Percentiles rank a stretch among this genome's conserved stretches.
These are phyloP conservation scores for Oxytorus armatus DNA, from an alignment of 2,888 invertebrate genomes.

Conservation along the genomic window DNA sequence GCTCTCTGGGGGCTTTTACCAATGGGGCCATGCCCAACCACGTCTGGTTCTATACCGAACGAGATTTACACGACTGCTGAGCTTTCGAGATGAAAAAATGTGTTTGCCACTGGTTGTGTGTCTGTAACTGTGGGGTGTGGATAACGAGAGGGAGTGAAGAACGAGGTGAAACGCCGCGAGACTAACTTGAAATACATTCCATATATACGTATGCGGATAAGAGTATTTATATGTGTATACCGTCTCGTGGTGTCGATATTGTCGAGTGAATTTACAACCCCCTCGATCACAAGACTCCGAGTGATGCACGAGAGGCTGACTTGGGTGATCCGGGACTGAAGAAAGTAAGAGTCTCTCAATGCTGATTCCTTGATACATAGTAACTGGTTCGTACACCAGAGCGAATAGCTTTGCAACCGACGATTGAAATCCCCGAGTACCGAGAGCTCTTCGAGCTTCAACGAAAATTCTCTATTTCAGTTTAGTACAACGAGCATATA, in stretches of 20 bases:
- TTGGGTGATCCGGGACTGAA: slow-evolving; percentile 60
- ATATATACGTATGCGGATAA: slow-evolving; percentile 22
- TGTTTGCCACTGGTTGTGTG: slow-evolving; percentile 32
- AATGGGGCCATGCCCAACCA: slow-evolving; percentile 22
- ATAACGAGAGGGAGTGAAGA: slow-evolving; percentile 58
- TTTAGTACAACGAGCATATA: not conserved
- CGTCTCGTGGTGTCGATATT: slow-evolving; percentile 60
- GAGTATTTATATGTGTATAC: slow-evolving; percentile 20
- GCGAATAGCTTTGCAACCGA: slow-evolving; percentile 40
- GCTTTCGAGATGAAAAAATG: slow-evolving; percentile 48
- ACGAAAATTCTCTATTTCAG: not conserved
- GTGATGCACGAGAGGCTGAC: slow-evolving; percentile 63
- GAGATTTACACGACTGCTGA: slow-evolving; percentile 54
- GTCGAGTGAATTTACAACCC: slow-evolving; percentile 65
- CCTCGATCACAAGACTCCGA: slow-evolving; percentile 56
- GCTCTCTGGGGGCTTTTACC: slow-evolving; percentile 12
- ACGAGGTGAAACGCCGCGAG: slow-evolving; percentile 59
- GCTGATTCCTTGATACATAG: slow-evolving; percentile 54
- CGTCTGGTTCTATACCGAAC: slow-evolving; percentile 31
- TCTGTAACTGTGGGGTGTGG: slow-evolving; percentile 4
- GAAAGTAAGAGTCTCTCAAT: slow-evolving; percentile 17
- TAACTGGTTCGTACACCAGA: slow-evolving; percentile 22
- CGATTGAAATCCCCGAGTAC: too few relatives aligned
- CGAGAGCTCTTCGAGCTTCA: too few relatives aligned
- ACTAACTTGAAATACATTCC: slow-evolving; percentile 31